Conservation (phyloP, 1,140 invertebrate species). For the Dendroctonus ponderosae region DNA sequence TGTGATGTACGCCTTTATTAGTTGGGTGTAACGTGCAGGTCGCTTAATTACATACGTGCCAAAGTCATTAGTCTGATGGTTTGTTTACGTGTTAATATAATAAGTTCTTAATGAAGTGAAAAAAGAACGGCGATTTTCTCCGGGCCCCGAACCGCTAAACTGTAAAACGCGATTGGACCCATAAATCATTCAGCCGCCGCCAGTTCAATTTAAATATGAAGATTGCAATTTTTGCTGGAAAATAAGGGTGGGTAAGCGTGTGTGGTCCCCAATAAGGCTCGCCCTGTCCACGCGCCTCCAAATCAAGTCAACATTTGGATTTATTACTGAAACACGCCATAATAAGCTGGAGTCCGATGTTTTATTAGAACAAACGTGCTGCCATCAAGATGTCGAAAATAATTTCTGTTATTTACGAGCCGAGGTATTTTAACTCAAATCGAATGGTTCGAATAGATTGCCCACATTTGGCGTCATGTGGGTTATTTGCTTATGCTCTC, state of each 20-base stretch:
- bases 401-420: constrained; percentile 26
- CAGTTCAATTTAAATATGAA: too few relatives aligned
- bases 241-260: neutral
- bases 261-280: constrained; percentile 19
- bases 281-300: constrained; percentile 4
- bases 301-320: constrained; percentile 6
- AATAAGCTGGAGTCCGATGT: constrained; percentile 21
- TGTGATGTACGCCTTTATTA: too few relatives aligned
- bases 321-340: constrained; percentile 14
- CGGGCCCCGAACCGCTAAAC: too few relatives aligned
- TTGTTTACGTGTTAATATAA: too few relatives aligned
- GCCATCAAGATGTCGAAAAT: constrained; percentile 30
- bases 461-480: constrained; percentile 20
- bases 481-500: constrained; percentile 17
- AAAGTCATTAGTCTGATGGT: too few relatives aligned
- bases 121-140: too few relatives aligned
- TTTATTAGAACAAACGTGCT: constrained; percentile 30
- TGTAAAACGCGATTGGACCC: too few relatives aligned
- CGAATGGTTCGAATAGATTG: constrained; percentile 24
- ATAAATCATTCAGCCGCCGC: too few relatives aligned
- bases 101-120: too few relatives aligned
- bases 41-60: too few relatives aligned
- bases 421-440: constrained; percentile 23
- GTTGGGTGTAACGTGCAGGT: too few relatives aligned
- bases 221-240: neutral